Conservation (phyloP, 2,113 vertebrate species). For the Mobula hypostoma region DNA sequence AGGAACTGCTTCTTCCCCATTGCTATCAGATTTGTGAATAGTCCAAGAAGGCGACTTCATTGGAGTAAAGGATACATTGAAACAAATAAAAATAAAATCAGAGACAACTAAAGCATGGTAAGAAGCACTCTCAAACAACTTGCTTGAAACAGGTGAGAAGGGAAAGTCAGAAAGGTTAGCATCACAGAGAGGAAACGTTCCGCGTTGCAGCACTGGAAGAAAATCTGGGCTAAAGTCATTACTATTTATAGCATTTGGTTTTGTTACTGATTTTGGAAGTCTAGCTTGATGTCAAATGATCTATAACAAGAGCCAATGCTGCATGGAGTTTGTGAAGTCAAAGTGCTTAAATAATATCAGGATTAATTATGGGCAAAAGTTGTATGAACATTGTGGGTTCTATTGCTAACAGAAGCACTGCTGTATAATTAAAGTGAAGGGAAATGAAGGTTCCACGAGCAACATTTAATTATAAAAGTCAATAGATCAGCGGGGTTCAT, state of each 20-base stretch:
- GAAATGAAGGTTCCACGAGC: background rate
- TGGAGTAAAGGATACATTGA: background rate
- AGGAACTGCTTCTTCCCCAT: too few relatives aligned
- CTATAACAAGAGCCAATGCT: background rate
- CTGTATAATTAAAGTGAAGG: background rate
- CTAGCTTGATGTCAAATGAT: background rate
- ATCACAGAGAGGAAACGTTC: background rate
- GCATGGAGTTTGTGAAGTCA: background rate
- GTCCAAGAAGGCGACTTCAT: too few relatives aligned
- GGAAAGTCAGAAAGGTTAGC: background rate
- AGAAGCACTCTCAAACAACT: background rate
- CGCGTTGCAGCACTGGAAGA: background rate
- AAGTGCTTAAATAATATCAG: background rate
- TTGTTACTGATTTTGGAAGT: background rate
- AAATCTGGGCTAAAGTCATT: background rate
- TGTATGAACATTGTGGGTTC: background rate
- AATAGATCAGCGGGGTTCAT: conserved; percentile 26
- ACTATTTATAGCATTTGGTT: background rate
- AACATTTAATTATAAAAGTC: conserved; percentile 28
- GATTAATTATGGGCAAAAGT: background rate
- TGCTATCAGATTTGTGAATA: too few relatives aligned
- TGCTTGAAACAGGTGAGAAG: background rate
- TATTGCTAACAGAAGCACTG: background rate
- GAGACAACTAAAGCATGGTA: background rate
- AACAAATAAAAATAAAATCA: background rate